These are phyloP conservation scores for Isurus oxyrinchus DNA, from an alignment of 2,113 vertebrate species.

Conservation along the genomic window DNA sequence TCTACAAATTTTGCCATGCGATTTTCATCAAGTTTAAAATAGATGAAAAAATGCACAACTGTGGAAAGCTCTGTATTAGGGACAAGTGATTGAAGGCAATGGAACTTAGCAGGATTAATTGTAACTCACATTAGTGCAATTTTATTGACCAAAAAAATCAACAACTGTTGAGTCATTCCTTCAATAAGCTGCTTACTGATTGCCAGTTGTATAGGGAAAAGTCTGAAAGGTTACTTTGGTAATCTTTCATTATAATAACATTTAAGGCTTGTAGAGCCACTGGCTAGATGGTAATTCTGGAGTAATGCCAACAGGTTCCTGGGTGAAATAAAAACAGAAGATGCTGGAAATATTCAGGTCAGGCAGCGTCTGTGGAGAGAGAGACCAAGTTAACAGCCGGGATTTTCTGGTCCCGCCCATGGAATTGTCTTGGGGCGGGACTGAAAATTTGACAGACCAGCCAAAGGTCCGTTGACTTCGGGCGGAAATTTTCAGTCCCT, in stretches of 20 bases:
- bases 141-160: neutral
- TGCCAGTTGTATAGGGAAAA: neutral
- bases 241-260: neutral
- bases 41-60: neutral
- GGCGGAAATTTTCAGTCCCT: no score
- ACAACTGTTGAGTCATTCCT: neutral
- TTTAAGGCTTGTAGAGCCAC: neutral
- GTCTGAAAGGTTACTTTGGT: neutral
- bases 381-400: neutral
- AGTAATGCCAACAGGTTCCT: neutral
- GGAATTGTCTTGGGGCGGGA: no score
- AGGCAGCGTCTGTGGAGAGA: neutral
- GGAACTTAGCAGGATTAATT: neutral
- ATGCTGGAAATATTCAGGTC: neutral
- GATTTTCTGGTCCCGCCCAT: no score
- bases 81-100: neutral
- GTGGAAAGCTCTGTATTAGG: neutral
- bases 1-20: neutral
- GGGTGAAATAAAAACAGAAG: neutral
- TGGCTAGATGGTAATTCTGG: neutral
- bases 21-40: neutral
- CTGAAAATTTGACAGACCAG: no score
- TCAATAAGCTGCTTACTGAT: neutral
- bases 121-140: neutral
- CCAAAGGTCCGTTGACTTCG: no score